Conservation (phyloP, 2,797 vertebrate species). For the Myiotriccus ornatus region DNA sequence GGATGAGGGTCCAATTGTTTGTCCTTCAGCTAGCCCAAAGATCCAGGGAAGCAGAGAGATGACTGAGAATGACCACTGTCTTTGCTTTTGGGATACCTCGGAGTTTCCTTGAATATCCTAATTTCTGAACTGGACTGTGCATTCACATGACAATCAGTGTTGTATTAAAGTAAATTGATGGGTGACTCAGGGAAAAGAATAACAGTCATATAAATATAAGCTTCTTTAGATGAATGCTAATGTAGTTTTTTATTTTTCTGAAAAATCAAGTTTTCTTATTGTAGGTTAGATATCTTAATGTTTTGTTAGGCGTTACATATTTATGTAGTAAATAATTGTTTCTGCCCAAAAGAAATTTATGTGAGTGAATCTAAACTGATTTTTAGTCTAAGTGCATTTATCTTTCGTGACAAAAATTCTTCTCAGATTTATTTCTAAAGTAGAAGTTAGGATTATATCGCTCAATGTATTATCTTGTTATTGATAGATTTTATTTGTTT, state of each 20-base stretch:
- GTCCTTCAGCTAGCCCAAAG: not conserved
- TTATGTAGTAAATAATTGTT: slow-evolving; percentile 4
- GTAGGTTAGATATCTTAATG: not conserved
- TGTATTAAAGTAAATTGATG: not conserved
- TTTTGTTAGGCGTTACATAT: not conserved
- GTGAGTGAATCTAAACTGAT: not conserved
- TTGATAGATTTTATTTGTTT: slow-evolving; percentile 50
- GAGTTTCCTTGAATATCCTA: not conserved
- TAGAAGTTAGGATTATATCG: not conserved
- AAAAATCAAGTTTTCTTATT: not conserved
- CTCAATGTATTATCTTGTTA: slow-evolving; percentile 15
- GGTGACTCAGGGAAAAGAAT: slow-evolving; percentile 44
- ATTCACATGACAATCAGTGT: not conserved
- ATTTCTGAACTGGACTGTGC: not conserved
- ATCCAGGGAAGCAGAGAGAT: not conserved
- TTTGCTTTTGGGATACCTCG: not conserved
- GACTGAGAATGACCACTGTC: not conserved
- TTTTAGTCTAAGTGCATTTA: not conserved
- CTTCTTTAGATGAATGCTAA: not conserved
- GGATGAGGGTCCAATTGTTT: not conserved
- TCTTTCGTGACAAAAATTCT: not conserved
- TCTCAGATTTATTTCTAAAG: not conserved
- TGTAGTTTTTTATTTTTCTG: not conserved
- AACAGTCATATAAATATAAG: not conserved
- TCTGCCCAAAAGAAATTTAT: not conserved